Conservation (phyloP, 2,113 vertebrate species). For the Serinus canaria region DNA sequence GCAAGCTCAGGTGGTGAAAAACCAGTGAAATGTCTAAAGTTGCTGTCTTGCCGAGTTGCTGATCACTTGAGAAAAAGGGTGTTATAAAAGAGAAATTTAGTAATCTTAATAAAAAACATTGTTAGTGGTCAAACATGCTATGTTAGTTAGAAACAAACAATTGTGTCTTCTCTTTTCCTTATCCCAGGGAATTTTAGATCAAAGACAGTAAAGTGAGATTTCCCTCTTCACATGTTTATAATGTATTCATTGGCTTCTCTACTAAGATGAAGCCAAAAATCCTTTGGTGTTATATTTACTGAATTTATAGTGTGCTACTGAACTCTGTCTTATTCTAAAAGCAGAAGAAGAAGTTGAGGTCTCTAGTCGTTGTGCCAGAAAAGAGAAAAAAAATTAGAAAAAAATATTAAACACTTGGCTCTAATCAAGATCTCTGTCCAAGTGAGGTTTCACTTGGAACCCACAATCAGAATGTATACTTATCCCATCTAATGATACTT, state of each 20-base stretch:
- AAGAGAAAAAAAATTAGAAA: background rate
- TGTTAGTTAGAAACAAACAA: background rate
- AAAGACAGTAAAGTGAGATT: background rate
- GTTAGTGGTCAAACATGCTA: background rate
- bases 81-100: background rate
- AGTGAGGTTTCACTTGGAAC: conserved; percentile 37
- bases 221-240: background rate
- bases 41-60: background rate
- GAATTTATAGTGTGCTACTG: background rate
- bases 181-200: background rate
- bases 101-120: background rate
- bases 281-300: background rate
- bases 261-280: background rate
- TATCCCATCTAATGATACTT: conserved; percentile 1
- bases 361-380: background rate
- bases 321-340: background rate
- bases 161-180: background rate
- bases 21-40: background rate
- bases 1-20: background rate
- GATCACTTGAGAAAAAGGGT: background rate
- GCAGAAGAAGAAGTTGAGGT: background rate
- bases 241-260: background rate
- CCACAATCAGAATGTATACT: background rate
- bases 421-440: background rate
- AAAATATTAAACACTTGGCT: background rate